Percentiles rank a stretch among this genome's conserved stretches.
Conservation (phyloP, 2,888 invertebrate species). For the Macrosoma leucophasiata region DNA sequence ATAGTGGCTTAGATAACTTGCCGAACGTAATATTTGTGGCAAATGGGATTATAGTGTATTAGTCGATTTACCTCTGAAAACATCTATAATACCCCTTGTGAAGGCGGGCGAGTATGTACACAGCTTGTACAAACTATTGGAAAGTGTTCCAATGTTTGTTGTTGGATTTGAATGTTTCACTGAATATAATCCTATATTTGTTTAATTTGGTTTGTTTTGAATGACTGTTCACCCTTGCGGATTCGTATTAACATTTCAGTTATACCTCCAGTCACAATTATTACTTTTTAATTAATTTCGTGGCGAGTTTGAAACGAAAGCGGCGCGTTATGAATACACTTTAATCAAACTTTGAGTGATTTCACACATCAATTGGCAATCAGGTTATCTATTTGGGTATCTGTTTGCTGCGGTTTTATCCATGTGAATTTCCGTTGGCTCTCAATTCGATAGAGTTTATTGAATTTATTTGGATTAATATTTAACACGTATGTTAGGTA, state of each 20-base stretch:
- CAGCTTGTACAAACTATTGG: conserved; percentile 51
- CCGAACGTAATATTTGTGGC: conserved; percentile 50
- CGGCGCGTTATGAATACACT: too few species aligned
- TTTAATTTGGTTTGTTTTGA: conserved; percentile 68
- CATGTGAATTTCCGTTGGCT: too few species aligned
- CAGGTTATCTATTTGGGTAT: too few species aligned
- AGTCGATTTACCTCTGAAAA: conserved; percentile 40
- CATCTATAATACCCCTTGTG: conserved; percentile 36
- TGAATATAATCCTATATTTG: conserved; percentile 76
- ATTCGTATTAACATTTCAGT: neutral
- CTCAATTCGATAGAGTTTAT: too few species aligned
- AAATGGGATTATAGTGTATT: conserved; percentile 64
- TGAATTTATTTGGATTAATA: too few species aligned
- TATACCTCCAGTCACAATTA: neutral
- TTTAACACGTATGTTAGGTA: too few species aligned
- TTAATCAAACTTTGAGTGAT: too few species aligned
- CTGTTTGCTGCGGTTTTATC: too few species aligned
- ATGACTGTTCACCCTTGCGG: conserved; percentile 4
- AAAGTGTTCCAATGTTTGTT: conserved; percentile 50
- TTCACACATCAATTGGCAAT: too few species aligned
- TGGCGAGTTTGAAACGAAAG: too few species aligned
- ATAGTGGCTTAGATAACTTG: conserved; percentile 59
- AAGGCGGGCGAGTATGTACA: conserved; percentile 42
- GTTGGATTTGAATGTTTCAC: conserved; percentile 71
- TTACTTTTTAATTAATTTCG: too few species aligned